Percentiles rank a stretch among this genome's conserved stretches.
Conservation (phyloP, 2,797 vertebrate genomes). For the Anomalospiza imberbis region DNA sequence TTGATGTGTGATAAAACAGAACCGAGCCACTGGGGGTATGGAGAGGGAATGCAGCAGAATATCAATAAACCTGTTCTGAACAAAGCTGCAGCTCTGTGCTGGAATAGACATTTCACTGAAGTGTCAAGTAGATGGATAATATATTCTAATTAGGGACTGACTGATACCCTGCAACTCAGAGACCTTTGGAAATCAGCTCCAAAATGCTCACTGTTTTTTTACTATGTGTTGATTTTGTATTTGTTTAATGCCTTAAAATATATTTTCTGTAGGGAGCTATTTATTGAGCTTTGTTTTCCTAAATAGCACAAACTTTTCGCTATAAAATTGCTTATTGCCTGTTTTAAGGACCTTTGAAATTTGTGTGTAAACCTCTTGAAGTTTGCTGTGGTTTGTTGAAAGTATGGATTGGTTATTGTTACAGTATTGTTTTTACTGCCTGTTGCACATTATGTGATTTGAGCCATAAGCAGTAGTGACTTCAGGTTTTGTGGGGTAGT, state of each 20-base stretch:
- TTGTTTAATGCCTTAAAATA: not conserved
- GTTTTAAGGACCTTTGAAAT: not conserved
- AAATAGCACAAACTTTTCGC: not conserved
- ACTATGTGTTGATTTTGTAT: slow-evolving; percentile 9
- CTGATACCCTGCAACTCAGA: slow-evolving; percentile 39
- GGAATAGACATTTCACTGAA: slow-evolving; percentile 71
- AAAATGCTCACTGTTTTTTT: not conserved
- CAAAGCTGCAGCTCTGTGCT: slow-evolving; percentile 71
- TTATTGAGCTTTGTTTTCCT: not conserved
- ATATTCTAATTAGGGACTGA: slow-evolving; percentile 78
- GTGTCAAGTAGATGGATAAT: slow-evolving; percentile 76
- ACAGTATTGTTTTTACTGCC: not conserved
- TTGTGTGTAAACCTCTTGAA: not conserved
- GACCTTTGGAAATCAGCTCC: slow-evolving; percentile 55
- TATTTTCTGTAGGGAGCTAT: not conserved
- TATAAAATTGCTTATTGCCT: not conserved
- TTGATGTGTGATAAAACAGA: slow-evolving; percentile 99
- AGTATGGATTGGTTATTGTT: not conserved
- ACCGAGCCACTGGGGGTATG: slow-evolving; percentile 88
- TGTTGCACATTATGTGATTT: not conserved
- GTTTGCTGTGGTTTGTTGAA: not conserved
- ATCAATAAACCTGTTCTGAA: slow-evolving; percentile 85
- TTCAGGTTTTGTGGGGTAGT: not conserved
- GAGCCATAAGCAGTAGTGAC: not conserved
- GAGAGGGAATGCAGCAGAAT: slow-evolving; percentile 85